Percentiles rank a stretch among this genome's conserved stretches.
Conservation (phyloP, 2,113 vertebrate species). For the Talpa occidentalis region DNA sequence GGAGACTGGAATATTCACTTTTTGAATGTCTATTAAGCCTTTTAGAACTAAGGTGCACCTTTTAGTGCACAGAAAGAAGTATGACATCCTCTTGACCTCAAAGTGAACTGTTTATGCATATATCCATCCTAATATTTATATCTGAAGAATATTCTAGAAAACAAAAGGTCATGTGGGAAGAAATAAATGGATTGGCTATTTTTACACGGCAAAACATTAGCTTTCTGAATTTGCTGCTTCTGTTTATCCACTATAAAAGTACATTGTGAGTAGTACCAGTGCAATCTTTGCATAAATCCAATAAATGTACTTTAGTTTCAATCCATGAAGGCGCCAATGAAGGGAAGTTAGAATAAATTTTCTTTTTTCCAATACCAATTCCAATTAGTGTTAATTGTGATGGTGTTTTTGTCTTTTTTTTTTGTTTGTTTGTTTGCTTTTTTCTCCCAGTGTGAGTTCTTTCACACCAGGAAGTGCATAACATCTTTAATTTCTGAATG, state of each 20-base stretch:
- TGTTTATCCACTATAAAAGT: slow-evolving; percentile 1
- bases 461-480: not conserved
- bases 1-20: slow-evolving; percentile 22
- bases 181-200: not conserved
- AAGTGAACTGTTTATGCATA: slow-evolving; percentile 27
- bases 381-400: slow-evolving; percentile 2
- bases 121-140: slow-evolving; percentile 29
- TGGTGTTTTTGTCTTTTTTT: not conserved
- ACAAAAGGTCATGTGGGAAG: not conserved
- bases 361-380: not conserved
- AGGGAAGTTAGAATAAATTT: not conserved
- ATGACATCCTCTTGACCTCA: not conserved
- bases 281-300: not conserved
- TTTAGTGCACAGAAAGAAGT: slow-evolving; percentile 13
- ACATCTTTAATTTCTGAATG: not conserved
- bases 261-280: not conserved
- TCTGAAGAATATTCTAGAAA: slow-evolving; percentile 29
- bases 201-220: not conserved
- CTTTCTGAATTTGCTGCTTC: slow-evolving; percentile 11
- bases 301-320: not conserved
- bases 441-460: not conserved
- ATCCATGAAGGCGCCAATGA: not conserved
- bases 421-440: no score
- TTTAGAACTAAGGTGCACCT: not conserved
- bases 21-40: slow-evolving; percentile 35